Conservation (phyloP, 2,888 invertebrate species). For the Drosophila leonis region DNA sequence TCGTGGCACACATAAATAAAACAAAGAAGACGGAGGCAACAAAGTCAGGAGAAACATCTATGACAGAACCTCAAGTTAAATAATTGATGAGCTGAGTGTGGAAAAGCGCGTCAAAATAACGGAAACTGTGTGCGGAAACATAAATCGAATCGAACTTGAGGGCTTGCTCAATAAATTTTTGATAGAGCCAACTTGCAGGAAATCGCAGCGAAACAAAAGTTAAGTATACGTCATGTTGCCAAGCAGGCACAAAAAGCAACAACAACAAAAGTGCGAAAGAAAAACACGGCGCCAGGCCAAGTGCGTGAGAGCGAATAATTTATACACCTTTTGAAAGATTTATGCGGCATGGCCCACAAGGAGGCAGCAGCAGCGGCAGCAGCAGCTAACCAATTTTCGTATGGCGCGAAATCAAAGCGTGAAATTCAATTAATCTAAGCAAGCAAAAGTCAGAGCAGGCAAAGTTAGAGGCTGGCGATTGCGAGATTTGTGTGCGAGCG, state of each 20-base stretch:
- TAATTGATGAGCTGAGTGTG: conserved; percentile 68
- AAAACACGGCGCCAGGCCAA: conserved; percentile 37
- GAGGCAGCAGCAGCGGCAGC: conserved; percentile 20
- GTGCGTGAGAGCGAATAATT: conserved; percentile 76
- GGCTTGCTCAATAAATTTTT: conserved; percentile 76
- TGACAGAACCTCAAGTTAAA: conserved; percentile 45
- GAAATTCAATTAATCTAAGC: conserved; percentile 80
- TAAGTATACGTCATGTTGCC: conserved; percentile 66
- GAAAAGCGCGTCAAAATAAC: conserved; percentile 60
- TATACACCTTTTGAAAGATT: conserved; percentile 79
- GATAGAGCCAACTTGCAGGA: conserved; percentile 50
- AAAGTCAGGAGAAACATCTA: conserved; percentile 20
- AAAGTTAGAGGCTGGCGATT: conserved; percentile 7
- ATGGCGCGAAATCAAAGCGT: conserved; percentile 76
- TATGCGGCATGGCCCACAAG: conserved; percentile 58
- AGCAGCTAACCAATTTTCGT: conserved; percentile 48
- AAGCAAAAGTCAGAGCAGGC: conserved; percentile 20
- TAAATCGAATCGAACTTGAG: conserved; percentile 72
- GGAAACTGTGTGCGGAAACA: conserved; percentile 66
- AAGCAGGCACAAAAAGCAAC: neutral
- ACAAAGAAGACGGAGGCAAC: conserved; percentile 4
- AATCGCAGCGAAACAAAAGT: conserved; percentile 52
- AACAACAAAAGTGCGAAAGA: conserved; percentile 46
- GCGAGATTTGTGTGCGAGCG: neutral
- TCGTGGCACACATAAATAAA: conserved; percentile 32